Conservation (phyloP, 2,888 invertebrate genomes). For the Spisula solida region DNA sequence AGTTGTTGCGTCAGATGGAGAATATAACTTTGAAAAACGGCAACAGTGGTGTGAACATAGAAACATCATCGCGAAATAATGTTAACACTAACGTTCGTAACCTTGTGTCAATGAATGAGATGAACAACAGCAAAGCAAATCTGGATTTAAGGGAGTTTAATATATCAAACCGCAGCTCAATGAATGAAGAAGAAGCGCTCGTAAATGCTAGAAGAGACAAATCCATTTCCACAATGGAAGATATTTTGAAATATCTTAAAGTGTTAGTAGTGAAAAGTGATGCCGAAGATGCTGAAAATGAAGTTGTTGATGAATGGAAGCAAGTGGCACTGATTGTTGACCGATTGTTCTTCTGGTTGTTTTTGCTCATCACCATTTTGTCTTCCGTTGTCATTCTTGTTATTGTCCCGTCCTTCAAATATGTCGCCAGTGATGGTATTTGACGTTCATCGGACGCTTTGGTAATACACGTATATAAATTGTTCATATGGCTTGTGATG, state of each 20-base stretch:
- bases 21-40: slow-evolving; percentile 45
- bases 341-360: slow-evolving; percentile 84
- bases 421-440: slow-evolving; percentile 65
- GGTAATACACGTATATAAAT: background rate
- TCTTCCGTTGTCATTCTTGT: slow-evolving; percentile 82
- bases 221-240: slow-evolving; percentile 75
- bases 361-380: slow-evolving; percentile 80
- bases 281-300: slow-evolving; percentile 80
- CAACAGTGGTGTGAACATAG: slow-evolving; percentile 39
- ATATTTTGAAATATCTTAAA: slow-evolving; percentile 82
- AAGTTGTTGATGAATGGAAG: slow-evolving; percentile 85
- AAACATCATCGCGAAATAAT: slow-evolving; percentile 30
- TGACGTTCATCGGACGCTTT: slow-evolving; percentile 24
- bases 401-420: slow-evolving; percentile 79
- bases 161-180: slow-evolving; percentile 71
- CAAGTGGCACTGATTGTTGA: slow-evolving; percentile 85
- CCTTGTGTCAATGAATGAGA: slow-evolving; percentile 44
- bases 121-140: slow-evolving; percentile 65
- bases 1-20: slow-evolving; percentile 50
- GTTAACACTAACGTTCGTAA: slow-evolving; percentile 27
- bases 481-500: too few species aligned
- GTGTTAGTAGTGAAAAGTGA: slow-evolving; percentile 83
- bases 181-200: slow-evolving; percentile 55
- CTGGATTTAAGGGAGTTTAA: slow-evolving; percentile 69
- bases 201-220: slow-evolving; percentile 25